Percentiles rank a stretch among this genome's conserved stretches.
Evolutionary conservation across 92 coral and sea anemone genomes (phyloP).

Genomic region (Epizoanthus ramosus): DNA sequence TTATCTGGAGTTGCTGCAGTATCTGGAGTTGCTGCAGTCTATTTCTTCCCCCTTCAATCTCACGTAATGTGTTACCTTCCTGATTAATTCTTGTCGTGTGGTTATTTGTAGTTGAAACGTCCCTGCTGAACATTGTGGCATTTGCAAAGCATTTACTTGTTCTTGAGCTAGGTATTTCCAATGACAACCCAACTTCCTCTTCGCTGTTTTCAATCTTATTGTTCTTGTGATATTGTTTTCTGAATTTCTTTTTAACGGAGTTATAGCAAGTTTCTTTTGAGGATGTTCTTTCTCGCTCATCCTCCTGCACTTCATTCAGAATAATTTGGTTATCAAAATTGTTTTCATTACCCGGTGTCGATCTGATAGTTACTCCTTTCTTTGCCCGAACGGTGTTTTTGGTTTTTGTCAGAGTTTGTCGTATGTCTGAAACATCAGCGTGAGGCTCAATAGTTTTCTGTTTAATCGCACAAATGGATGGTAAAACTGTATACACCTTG

Average conservation of each 20-base stretch:
- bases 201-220: background rate
- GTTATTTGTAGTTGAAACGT: background rate
- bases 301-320: background rate
- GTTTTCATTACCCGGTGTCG: too few relatives aligned
- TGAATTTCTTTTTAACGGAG: background rate
- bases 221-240: background rate
- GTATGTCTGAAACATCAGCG: background rate
- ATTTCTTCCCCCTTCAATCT: conserved; percentile 28
- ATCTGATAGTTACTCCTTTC: too few relatives aligned
- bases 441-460: background rate
- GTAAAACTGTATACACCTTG: conserved; percentile 66
- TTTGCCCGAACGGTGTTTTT: too few relatives aligned
- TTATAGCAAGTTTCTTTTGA: background rate
- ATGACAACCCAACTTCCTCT: background rate
- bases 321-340: background rate
- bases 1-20: conserved; percentile 51
- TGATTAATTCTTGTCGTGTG: conserved; percentile 10
- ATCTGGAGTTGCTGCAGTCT: conserved; percentile 51
- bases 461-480: conserved; percentile 61
- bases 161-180: background rate
- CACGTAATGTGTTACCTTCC: conserved; percentile 15
- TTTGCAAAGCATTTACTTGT: background rate
- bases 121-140: background rate
- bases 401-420: too few relatives aligned
- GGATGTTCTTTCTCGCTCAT: background rate